Conservation (phyloP, 1,140 invertebrate species). For the Lordiphosa clarofinis region DNA sequence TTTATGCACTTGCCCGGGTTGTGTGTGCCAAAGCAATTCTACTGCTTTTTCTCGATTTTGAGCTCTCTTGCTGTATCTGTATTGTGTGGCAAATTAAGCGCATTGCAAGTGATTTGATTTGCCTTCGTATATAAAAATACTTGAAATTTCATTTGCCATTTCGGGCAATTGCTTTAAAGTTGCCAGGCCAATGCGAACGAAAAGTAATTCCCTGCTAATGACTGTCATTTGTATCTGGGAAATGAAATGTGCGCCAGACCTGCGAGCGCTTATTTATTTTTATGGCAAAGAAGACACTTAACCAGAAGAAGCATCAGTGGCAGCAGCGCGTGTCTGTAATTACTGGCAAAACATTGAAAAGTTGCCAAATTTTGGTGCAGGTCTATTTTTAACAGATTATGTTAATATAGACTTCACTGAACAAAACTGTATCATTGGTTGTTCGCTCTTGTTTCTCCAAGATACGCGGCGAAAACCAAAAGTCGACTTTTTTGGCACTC, state of each 20-base stretch:
- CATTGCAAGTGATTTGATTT: constrained; percentile 69
- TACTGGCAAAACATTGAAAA: constrained; percentile 49
- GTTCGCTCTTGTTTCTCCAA: too few species aligned
- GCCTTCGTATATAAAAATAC: constrained; percentile 47
- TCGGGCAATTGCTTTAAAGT: constrained; percentile 57
- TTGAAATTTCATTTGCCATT: constrained; percentile 54
- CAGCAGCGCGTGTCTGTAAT: constrained; percentile 51
- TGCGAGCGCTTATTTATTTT: constrained; percentile 63
- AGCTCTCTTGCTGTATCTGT: constrained; percentile 46
- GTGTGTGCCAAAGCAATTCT: constrained; percentile 63
- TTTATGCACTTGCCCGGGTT: constrained; percentile 65
- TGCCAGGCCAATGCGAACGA: constrained; percentile 38
- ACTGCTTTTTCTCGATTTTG: constrained; percentile 36
- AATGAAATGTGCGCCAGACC: constrained; percentile 57
- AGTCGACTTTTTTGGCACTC: too few species aligned
- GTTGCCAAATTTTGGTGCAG: too few species aligned
- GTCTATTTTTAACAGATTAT: too few species aligned
- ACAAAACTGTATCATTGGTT: too few species aligned
- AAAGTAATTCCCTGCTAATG: constrained; percentile 68
- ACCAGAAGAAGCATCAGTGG: constrained; percentile 16
- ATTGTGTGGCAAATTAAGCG: constrained; percentile 73
- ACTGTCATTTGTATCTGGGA: constrained; percentile 61
- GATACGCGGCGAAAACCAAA: too few species aligned
- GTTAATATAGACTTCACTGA: too few species aligned
- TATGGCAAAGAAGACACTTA: constrained; percentile 38